phyloP scores from a whole-genome alignment of 2,797 vertebrate genomes.

The Pelodytes ibericus region DNA sequence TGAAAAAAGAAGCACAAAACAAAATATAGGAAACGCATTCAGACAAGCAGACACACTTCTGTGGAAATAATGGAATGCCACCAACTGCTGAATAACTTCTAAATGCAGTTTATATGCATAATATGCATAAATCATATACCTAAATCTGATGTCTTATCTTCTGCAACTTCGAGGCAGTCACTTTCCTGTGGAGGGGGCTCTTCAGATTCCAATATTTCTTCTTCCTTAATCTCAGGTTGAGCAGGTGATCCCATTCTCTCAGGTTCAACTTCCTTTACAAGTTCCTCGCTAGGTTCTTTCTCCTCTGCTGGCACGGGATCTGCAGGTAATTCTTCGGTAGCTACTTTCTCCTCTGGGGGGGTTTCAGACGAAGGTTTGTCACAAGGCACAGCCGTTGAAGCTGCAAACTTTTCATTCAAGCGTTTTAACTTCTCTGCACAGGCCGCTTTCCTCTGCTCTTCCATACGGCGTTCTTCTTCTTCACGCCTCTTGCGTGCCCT shows the following conservation, averaged over 20 bases:
- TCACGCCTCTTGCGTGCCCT: slow-evolving; percentile 91
- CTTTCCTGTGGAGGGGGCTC: slow-evolving; percentile 65
- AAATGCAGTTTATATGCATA: too few species aligned
- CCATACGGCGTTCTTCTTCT: slow-evolving; percentile 94
- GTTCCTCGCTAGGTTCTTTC: slow-evolving; percentile 54
- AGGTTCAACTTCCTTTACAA: slow-evolving; percentile 54
- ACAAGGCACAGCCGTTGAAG: slow-evolving; percentile 15
- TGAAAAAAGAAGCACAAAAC: too few species aligned
- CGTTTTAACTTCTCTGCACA: slow-evolving; percentile 96
- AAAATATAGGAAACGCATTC: too few species aligned
- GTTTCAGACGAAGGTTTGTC: slow-evolving; percentile 63
- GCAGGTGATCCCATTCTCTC: slow-evolving; percentile 17
- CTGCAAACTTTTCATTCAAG: slow-evolving; percentile 90
- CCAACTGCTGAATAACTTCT: too few species aligned
- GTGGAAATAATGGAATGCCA: too few species aligned
- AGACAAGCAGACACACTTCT: too few species aligned
- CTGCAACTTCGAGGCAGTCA: slow-evolving; percentile 67
- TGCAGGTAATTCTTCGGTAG: slow-evolving; percentile 46
- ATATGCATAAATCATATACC: slow-evolving; percentile 42
- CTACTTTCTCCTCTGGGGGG: slow-evolving; percentile 61
- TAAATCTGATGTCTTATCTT: slow-evolving; percentile 56
- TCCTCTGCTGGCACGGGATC: slow-evolving; percentile 8
- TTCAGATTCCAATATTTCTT: not conserved
- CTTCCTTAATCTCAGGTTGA: slow-evolving; percentile 25
- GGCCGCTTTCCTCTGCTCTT: slow-evolving; percentile 93